Conservation (phyloP, 2,888 invertebrate species). For the Axea sp. region DNA sequence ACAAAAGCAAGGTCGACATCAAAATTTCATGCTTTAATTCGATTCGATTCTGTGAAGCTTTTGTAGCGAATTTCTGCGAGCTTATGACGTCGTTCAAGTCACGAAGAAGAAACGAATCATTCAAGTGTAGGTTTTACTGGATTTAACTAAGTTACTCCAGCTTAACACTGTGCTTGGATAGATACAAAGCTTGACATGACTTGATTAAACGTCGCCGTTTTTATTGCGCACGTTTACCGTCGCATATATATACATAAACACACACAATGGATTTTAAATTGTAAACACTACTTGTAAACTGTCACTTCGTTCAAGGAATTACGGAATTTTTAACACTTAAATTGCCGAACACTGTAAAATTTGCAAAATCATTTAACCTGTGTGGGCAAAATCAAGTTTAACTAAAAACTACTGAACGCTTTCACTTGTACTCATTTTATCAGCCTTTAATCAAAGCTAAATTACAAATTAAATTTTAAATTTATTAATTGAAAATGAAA, state of each 20-base stretch:
- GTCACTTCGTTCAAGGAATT: not conserved
- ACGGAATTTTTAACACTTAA: not conserved
- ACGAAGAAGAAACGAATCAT: conserved; percentile 29
- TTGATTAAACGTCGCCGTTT: conserved; percentile 42
- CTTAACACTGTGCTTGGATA: conserved; percentile 33
- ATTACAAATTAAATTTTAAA: conserved; percentile 9
- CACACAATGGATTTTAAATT: conserved; percentile 16
- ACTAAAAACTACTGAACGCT: conserved; percentile 9
- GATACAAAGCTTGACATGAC: conserved; percentile 32
- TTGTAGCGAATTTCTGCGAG: conserved; percentile 28
- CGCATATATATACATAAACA: not conserved
- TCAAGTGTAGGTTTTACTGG: conserved; percentile 41
- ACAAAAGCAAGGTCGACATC: conserved; percentile 10
- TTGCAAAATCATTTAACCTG: conserved; percentile 1
- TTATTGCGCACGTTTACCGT: conserved; percentile 17
- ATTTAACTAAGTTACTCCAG: conserved; percentile 42
- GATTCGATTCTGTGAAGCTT: conserved; percentile 24
- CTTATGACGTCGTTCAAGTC: conserved; percentile 38
- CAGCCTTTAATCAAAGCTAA: conserved; percentile 8
- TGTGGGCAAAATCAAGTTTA: conserved; percentile 6
- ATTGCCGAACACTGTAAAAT: not conserved
- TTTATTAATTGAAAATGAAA: conserved; percentile 21
- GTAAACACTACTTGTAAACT: conserved; percentile 22
- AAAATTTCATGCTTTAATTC: conserved; percentile 21
- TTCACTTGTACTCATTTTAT: not conserved